A percentile compares a stretch with the other conserved stretches of the same genome.
Evolutionary conservation across 2,888 invertebrate genomes (phyloP).

Genomic region (Athrips mouffetella): DNA sequence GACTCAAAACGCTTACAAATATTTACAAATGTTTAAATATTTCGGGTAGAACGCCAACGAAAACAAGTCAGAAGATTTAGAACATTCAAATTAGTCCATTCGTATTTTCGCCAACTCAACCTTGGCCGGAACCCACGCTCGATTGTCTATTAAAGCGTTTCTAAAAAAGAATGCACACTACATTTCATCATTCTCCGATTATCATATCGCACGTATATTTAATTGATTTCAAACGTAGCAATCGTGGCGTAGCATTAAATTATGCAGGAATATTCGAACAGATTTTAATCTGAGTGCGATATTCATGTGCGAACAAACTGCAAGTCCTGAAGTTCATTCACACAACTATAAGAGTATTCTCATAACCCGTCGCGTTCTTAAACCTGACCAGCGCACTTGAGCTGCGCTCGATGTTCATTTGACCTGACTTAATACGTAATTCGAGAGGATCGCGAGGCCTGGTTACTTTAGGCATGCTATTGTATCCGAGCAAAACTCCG

Average conservation of each 20-base stretch:
- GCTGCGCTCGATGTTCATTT: slow-evolving; percentile 34
- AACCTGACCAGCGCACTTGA: slow-evolving; percentile 33
- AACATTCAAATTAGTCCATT: not conserved
- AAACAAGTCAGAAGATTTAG: not conserved
- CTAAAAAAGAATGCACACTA: slow-evolving; percentile 27
- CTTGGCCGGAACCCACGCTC: slow-evolving; percentile 23
- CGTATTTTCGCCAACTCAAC: slow-evolving; percentile 19
- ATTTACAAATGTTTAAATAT: too few species aligned
- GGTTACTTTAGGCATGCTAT: slow-evolving; percentile 36
- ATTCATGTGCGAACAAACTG: not conserved
- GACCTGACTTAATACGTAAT: not conserved
- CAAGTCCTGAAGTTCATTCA: slow-evolving; percentile 1
- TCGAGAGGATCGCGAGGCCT: slow-evolving; percentile 32
- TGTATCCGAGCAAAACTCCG: slow-evolving; percentile 48
- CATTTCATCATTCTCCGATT: slow-evolving; percentile 19
- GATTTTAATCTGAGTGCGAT: not conserved
- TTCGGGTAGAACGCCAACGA: not conserved
- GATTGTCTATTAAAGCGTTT: slow-evolving; percentile 22
- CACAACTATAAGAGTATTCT: slow-evolving; percentile 21
- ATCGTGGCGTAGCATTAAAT: slow-evolving; percentile 20
- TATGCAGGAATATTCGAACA: slow-evolving; percentile 17
- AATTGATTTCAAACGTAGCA: slow-evolving; percentile 19
- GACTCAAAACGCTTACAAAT: too few species aligned
- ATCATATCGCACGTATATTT: slow-evolving; percentile 20
- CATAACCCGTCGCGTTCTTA: slow-evolving; percentile 21